These are phyloP conservation scores for Neotoma lepida DNA, from an alignment of 2,113 vertebrate genomes.

Conservation along the genomic window DNA sequence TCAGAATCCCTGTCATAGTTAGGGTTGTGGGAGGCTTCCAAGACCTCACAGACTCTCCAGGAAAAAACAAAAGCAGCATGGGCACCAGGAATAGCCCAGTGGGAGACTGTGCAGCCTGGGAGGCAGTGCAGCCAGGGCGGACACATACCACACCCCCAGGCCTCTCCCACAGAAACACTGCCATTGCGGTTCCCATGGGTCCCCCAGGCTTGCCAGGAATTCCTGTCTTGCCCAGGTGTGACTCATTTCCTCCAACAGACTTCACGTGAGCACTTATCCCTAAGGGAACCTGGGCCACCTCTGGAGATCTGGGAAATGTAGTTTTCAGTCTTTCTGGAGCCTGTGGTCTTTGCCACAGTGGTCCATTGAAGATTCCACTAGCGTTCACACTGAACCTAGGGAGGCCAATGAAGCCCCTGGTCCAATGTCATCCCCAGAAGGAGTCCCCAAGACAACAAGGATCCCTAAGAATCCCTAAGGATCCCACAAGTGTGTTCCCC, in stretches of 20 bases:
- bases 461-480: neutral
- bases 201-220: neutral
- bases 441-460: neutral
- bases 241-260: neutral
- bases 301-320: neutral
- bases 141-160: neutral
- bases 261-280: neutral
- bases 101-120: neutral
- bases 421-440: neutral
- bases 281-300: neutral
- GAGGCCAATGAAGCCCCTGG: neutral
- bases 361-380: neutral
- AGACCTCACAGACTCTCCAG: neutral
- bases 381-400: neutral
- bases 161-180: neutral
- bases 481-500: neutral
- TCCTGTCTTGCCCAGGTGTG: neutral
- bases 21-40: too few relatives aligned
- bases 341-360: neutral
- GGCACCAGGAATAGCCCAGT: neutral
- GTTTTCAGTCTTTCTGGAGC: neutral
- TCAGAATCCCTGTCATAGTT: neutral
- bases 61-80: neutral
- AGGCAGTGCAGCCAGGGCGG: neutral
- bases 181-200: neutral